These are phyloP conservation scores for Lasioglossum pauxillum DNA, from an alignment of 2,888 invertebrate species.

Conservation along the genomic window DNA sequence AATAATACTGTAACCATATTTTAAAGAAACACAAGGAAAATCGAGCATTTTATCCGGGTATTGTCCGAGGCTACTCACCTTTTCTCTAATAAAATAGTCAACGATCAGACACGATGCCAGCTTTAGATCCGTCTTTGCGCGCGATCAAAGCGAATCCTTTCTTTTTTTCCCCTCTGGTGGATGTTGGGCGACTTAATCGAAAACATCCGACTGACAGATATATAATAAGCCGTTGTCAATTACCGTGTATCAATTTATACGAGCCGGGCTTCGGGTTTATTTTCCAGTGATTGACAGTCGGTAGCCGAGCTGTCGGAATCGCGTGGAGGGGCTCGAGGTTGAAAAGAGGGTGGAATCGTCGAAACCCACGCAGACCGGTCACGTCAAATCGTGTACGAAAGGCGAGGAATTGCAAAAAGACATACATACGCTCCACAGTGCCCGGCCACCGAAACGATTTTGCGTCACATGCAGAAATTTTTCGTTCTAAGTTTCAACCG, in stretches of 20 bases:
- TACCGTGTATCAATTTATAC: conserved; percentile 78
- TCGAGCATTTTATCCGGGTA: no score
- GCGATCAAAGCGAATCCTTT: not conserved
- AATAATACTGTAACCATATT: no score
- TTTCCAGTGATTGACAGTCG: conserved; percentile 78
- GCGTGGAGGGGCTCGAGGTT: conserved; percentile 25
- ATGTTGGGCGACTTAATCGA: conserved; percentile 72
- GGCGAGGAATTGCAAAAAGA: conserved; percentile 60
- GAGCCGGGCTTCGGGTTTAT: conserved; percentile 67
- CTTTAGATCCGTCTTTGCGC: not conserved
- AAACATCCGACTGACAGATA: conserved; percentile 76
- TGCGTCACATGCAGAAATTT: conserved; percentile 68
- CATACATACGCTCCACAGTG: conserved; percentile 37
- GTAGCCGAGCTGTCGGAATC: conserved; percentile 55
- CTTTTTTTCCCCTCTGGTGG: not conserved
- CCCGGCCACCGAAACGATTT: conserved; percentile 56
- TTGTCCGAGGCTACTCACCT: no score
- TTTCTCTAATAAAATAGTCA: conserved; percentile 10
- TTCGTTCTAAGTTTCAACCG: conserved; percentile 46
- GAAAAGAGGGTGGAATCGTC: conserved; percentile 28
- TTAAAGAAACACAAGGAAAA: no score
- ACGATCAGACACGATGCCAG: conserved; percentile 7
- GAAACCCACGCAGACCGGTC: conserved; percentile 26
- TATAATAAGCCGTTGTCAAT: conserved; percentile 80
- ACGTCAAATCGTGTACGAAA: conserved; percentile 65